Evolutionary conservation across 2,113 vertebrate genomes (phyloP), one percentile per base, ranked within the genome.

Genomic region (Agapornis roseicollis): DNA sequence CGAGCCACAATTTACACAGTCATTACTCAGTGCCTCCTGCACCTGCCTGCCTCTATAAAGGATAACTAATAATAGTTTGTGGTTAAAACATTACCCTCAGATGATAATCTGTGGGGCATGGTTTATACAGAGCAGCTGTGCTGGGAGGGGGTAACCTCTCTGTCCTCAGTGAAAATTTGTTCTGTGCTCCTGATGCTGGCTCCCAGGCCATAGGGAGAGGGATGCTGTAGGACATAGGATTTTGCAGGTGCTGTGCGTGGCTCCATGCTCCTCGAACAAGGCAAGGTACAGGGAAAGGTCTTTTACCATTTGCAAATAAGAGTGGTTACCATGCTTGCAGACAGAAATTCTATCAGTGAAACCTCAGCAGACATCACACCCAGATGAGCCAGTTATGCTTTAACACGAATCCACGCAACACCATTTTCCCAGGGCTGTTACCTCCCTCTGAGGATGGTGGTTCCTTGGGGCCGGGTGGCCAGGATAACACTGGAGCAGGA

Each of bases 51-150:
- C 91, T 85, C 68, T n/a, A 8, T 73, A 90, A 78, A 46, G 37
- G 93, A 66, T 91, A 94, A 95, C 93, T 93, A 96, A 82, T 66
- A 87, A 90, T 91, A 81, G 77, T 56, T 92, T 95, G 95, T 29
- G 87, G 84, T 94, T 85, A 94, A 90, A 93, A 80, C 77, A 96
- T 29, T 88, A 39, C 76, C 83, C 85, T 95, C 85, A 68, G 82
- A 80, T 61, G 70, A 82, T 56, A 90, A 95, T 94, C 89, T 84
- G 79, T 18, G 52, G 92, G 89, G 35, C 60, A 39, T 68, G 47
- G 89, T 90, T 96, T 94, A 88, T 79, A 93, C 33, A 90, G 69
- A 90, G 29, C 53, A 77, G 76, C 66, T 84, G 77, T 70, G 74
- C 53, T 33, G 31, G 55, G 65, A 63, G 41, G 39, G 56, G 76